Base-by-base conservation (phyloP, 2,113 vertebrate genomes). In the Gorsachius goisagi region DNA sequence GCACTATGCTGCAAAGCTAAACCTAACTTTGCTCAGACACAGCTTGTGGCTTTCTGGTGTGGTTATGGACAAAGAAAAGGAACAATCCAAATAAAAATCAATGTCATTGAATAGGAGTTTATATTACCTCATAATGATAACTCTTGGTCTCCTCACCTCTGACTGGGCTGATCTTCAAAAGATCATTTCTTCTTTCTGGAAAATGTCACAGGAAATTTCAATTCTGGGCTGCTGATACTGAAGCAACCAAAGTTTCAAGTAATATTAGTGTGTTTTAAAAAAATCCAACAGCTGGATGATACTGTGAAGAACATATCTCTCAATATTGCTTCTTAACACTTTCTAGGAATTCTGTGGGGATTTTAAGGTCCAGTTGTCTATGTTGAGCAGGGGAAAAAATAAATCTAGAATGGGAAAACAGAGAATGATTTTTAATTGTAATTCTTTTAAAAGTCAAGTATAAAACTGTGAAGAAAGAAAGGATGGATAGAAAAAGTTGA, bases 1-100 rank as follows among this genome's bases (percentile, higher is more conserved):
- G 8, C 45, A 20, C 9, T 52, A 5, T 11, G 7, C 5, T 90
- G 58, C 66, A 77, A 11, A 58, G 22, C 7, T 69, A 66, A 85
- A 64, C 45, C 1, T 1, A 41, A 16, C 4, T 16, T 45, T 4
- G 2, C 12, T 9, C 1, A 72, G 44, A 28, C 12, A 67, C 0
- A 0, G 5, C 5, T 32, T 69, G 9, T n/a, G 56, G 11, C 14
- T 83, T 93, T 88, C 67, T 77, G 22, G 47, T 59, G 11, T 35
- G 23, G 15, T 23, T 53, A 45, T 15, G 20, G 45, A 39, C 33
- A 83, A 88, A 58, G 18, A 47, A 52, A 82, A 63, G 8, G 22
- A 82, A 55, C 7, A 69, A 37, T 73, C 9, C 3, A 45, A 79
- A 39, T 49, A 9, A 33, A 88, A 82, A 82, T 9, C 11, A 56